phyloP scores from a whole-genome alignment of 1,140 invertebrate species.

The Bombus polaris region DNA sequence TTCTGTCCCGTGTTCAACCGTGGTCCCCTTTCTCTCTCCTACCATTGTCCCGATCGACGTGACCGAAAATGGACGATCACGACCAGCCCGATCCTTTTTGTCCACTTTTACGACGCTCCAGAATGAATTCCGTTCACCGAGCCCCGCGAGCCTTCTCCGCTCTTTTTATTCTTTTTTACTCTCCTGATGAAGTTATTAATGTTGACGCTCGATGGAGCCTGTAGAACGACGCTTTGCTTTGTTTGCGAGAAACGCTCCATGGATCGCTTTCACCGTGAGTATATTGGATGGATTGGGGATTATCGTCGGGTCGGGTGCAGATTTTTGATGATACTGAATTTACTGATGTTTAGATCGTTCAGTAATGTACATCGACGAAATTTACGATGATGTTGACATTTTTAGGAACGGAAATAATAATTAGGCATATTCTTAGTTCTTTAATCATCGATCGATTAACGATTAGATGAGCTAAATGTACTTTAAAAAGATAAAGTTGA shows the following conservation, averaged over 20 bases:
- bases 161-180: background rate
- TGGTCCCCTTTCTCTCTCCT: constrained; percentile 9
- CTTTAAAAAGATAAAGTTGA: background rate
- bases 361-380: too few species aligned
- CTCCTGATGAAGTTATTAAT: constrained; percentile 35
- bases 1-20: constrained; percentile 50
- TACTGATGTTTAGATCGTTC: background rate
- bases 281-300: background rate
- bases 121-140: constrained; percentile 13
- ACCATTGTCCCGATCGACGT: constrained; percentile 28
- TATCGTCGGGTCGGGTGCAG: background rate
- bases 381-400: background rate
- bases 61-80: constrained; percentile 29
- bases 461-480: background rate
- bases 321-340: background rate
- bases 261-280: background rate
- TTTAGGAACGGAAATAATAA: background rate
- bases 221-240: background rate
- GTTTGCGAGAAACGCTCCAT: background rate
- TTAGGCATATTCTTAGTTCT: too few species aligned
- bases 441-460: background rate
- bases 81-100: constrained; percentile 21
- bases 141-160: background rate
- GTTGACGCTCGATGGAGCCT: background rate
- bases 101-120: constrained; percentile 28